Conservation (phyloP, 2,888 invertebrate genomes). For the Pollenia amentaria region DNA sequence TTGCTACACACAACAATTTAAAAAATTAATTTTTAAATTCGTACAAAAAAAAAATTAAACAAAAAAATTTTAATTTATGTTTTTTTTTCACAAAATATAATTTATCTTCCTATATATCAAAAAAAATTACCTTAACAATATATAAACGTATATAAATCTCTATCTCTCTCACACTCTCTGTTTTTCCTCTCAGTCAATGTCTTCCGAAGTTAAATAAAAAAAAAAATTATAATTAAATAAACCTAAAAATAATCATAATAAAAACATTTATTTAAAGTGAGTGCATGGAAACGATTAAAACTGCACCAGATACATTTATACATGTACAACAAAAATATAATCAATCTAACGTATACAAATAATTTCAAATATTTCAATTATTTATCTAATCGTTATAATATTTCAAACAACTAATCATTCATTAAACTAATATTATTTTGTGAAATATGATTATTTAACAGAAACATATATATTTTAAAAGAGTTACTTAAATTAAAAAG, state of each 20-base stretch:
- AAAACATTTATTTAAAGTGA: slow-evolving; percentile 64
- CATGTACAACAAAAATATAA: slow-evolving; percentile 32
- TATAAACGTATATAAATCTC: slow-evolving; percentile 52
- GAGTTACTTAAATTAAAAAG: not conserved
- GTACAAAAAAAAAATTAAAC: slow-evolving; percentile 17
- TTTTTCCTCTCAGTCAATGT: slow-evolving; percentile 72
- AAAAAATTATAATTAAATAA: slow-evolving; percentile 3
- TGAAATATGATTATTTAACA: not conserved
- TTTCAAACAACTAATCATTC: not conserved
- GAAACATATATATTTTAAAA: not conserved
- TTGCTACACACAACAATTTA: slow-evolving; percentile 60
- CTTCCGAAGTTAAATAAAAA: slow-evolving; percentile 64
- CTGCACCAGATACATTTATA: slow-evolving; percentile 68
- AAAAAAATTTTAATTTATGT: slow-evolving; percentile 35
- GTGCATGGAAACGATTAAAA: slow-evolving; percentile 71
- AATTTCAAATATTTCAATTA: slow-evolving; percentile 16
- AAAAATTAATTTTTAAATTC: slow-evolving; percentile 44
- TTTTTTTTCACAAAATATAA: slow-evolving; percentile 37
- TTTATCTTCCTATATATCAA: slow-evolving; percentile 32
- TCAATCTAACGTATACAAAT: slow-evolving; percentile 27
- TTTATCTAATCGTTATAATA: slow-evolving; percentile 25
- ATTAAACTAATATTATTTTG: slow-evolving; percentile 6
- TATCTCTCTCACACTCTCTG: slow-evolving; percentile 68
- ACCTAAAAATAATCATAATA: slow-evolving; percentile 8
- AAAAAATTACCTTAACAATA: slow-evolving; percentile 46